Evolutionary conservation across 2,113 vertebrate species (phyloP).

Genomic region (Ptilorrhoa leucosticta): DNA sequence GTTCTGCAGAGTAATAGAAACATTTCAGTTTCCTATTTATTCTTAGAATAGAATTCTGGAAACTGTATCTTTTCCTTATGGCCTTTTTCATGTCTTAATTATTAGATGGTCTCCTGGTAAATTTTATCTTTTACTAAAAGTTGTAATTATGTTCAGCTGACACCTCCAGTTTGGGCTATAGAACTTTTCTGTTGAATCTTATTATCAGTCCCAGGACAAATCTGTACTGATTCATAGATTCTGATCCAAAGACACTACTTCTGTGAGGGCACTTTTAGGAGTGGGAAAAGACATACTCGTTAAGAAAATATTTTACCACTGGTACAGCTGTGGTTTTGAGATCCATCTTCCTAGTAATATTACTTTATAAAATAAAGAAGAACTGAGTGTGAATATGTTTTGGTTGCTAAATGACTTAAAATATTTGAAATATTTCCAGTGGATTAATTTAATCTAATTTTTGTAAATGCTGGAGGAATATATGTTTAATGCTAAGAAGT

Average conservation of each 20-base stretch:
- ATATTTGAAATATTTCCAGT: background rate
- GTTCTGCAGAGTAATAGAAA: background rate
- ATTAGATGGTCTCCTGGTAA: background rate
- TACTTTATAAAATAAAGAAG: background rate
- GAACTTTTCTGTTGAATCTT: background rate
- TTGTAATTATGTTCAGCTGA: background rate
- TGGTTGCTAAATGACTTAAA: background rate
- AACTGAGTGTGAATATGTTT: background rate
- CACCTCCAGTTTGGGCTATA: background rate
- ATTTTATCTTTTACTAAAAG: background rate
- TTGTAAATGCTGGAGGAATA: background rate
- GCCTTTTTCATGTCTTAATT: background rate
- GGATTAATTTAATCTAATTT: background rate
- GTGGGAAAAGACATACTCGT: background rate
- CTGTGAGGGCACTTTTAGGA: background rate
- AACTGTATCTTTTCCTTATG: background rate
- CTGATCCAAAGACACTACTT: background rate
- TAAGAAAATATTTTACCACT: background rate
- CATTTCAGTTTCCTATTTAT: background rate
- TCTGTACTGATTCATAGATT: background rate
- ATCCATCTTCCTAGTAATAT: background rate
- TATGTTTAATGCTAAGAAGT: background rate
- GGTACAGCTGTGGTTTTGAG: background rate
- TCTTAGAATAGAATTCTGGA: background rate
- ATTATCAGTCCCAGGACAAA: background rate